Evolutionary conservation across 2,888 invertebrate species (phyloP).

Genomic region (Thecocarcelia acutangulata): DNA sequence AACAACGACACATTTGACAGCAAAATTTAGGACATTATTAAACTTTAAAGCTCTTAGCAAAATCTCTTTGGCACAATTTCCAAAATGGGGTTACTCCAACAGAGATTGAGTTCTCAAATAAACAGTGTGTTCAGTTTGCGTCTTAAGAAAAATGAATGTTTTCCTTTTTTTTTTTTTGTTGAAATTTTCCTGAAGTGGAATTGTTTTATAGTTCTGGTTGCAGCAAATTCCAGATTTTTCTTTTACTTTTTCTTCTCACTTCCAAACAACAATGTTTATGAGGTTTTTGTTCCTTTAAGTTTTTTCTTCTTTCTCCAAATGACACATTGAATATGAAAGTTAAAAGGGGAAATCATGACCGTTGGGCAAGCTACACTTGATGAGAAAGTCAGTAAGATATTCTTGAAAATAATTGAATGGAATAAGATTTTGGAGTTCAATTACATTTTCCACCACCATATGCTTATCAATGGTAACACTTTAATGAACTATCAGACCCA

Average conservation of each 20-base stretch:
- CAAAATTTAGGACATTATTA: constrained; percentile 69
- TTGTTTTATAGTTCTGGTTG: constrained; percentile 55
- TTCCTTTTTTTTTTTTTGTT: constrained; percentile 22
- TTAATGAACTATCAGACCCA: too few relatives aligned
- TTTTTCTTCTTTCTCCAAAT: background rate
- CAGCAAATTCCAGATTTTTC: constrained; percentile 48
- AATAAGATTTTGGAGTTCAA: too few relatives aligned
- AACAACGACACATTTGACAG: constrained; percentile 69
- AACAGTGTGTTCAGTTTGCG: constrained; percentile 8
- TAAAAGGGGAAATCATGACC: background rate
- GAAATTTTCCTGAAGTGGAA: constrained; percentile 6
- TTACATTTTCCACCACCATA: too few relatives aligned
- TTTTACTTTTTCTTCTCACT: constrained; percentile 44
- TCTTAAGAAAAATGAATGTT: constrained; percentile 57
- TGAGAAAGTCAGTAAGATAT: background rate
- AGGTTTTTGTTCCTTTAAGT: constrained; percentile 14
- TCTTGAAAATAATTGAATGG: too few relatives aligned
- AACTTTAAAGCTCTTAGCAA: constrained; percentile 56
- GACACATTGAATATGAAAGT: constrained; percentile 27
- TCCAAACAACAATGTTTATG: constrained; percentile 26
- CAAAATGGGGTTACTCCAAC: constrained; percentile 75
- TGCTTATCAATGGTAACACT: too few relatives aligned
- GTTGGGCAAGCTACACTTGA: background rate
- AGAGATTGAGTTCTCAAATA: constrained; percentile 48
- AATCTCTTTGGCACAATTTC: constrained; percentile 75